Evolutionary conservation across 2,888 invertebrate genomes (phyloP).

Genomic region (Zeuzera pyrina): DNA sequence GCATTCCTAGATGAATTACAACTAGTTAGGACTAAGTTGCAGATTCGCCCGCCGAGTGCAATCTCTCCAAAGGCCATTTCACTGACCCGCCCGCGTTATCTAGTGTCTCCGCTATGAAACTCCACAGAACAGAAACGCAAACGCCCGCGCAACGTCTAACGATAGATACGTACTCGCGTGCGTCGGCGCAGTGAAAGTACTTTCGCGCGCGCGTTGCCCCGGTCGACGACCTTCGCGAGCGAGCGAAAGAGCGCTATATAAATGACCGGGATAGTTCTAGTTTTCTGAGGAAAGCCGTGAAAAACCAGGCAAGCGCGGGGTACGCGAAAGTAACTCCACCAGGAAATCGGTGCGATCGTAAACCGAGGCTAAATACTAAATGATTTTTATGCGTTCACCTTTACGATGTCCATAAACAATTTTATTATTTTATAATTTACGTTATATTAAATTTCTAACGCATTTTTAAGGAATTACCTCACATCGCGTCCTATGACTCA

Average conservation of each 20-base stretch:
- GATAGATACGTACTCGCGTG: constrained; percentile 48
- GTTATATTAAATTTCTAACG: too few relatives aligned
- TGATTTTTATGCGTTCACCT: constrained; percentile 54
- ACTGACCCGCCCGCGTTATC: constrained; percentile 33
- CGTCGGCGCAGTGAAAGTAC: constrained; percentile 69
- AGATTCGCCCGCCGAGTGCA: constrained; percentile 22
- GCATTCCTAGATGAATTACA: constrained; percentile 57
- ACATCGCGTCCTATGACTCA: too few relatives aligned
- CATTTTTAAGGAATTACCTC: too few relatives aligned
- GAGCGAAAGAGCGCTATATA: constrained; percentile 30
- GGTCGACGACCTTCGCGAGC: constrained; percentile 57
- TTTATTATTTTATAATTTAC: constrained; percentile 29
- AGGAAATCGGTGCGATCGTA: constrained; percentile 53
- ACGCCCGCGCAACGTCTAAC: constrained; percentile 38
- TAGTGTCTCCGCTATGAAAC: constrained; percentile 30
- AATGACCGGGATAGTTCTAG: constrained; percentile 37
- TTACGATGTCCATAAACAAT: constrained; percentile 47
- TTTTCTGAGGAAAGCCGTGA: constrained; percentile 58
- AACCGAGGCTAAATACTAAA: constrained; percentile 32
- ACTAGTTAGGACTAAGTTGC: constrained; percentile 37
- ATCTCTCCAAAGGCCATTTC: constrained; percentile 38
- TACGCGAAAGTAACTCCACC: constrained; percentile 55
- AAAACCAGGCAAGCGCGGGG: constrained; percentile 44
- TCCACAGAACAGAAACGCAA: constrained; percentile 38
- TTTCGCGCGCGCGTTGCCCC: constrained; percentile 69